Base-by-base conservation (phyloP, 2,888 invertebrate genomes). In the Hypselothyrea guttata region DNA sequence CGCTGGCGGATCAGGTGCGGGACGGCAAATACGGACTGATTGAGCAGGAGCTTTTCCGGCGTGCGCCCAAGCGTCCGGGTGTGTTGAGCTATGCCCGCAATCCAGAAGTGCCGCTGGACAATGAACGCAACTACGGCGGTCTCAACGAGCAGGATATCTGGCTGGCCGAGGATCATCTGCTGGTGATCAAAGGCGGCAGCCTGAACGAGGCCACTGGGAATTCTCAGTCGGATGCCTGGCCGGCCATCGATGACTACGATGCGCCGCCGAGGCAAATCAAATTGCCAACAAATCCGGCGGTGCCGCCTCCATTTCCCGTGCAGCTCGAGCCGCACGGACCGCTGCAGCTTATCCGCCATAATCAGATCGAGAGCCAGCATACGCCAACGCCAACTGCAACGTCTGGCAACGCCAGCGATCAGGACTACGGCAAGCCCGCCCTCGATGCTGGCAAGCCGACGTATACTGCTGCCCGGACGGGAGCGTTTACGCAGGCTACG, bases 281-380 rank as follows among this genome's bases (percentile, higher is more conserved):
- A 90, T 92, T 97, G 84, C 96, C 96, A 37, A 90, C 93, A 47
- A 93, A 94, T 89, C 96, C 96, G 7, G 94, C 94, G 90, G 93
- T 96, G 83, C 96, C 97, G 90, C 97, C 97, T 92, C 97, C 97
- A 91, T 97, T 97, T 94, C 97, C 97, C 88, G 94, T 97, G 90
- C 96, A 95, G 91, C 94, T 97, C 90, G 92, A 93, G 90, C 95
- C 96, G 89, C 93, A 94, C 88, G 96, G 96, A 87, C 96, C 96
- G 89, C 92, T 96, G 90, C 94, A 95, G 92, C 94, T 96, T 92
- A 93, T 97, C 91, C 94, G 95, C 89, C 92, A 93, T 91, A 95
- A 95, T 83, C 91, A 92, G 82, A 91, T 91, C 69, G 91, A 92
- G 86, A 90, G 91, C 90, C 90, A 91, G 89, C 87, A 88, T 90